Conservation (phyloP, 92 coral and sea anemone genomes). For the Siderastrea radians region DNA sequence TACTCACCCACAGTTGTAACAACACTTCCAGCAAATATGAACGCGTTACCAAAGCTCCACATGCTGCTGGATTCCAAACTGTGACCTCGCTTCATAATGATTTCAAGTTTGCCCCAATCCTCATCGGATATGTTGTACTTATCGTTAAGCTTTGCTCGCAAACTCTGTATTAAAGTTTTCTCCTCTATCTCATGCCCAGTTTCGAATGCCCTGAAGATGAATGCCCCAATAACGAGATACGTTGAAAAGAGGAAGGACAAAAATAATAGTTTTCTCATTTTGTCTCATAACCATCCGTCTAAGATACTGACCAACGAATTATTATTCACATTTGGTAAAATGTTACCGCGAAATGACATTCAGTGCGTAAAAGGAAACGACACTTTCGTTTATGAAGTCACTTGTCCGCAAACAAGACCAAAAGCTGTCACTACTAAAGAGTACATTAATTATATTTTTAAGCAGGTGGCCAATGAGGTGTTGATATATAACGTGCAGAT, state of each 20-base stretch:
- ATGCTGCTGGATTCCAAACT: neutral
- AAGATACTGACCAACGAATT: no score
- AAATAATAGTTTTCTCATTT: neutral
- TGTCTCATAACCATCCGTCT: no score
- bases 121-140: slow-evolving; percentile 28
- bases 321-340: no score
- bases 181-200: slow-evolving; percentile 13
- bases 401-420: no score
- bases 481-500: no score
- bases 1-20: slow-evolving; percentile 39
- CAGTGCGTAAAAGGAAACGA: no score
- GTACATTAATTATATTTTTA: no score
- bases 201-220: slow-evolving; percentile 28
- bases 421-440: no score
- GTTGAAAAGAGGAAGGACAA: neutral
- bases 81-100: neutral
- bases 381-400: no score
- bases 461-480: no score
- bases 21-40: slow-evolving; percentile 32
- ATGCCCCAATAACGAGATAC: slow-evolving; percentile 18
- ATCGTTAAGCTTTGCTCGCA: neutral
- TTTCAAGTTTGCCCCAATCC: slow-evolving; percentile 21
- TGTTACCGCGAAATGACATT: no score
- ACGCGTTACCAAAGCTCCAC: slow-evolving; percentile 44
- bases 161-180: neutral